Base-by-base conservation (phyloP, 2,888 invertebrate genomes). In the Malacosoma neustria region DNA sequence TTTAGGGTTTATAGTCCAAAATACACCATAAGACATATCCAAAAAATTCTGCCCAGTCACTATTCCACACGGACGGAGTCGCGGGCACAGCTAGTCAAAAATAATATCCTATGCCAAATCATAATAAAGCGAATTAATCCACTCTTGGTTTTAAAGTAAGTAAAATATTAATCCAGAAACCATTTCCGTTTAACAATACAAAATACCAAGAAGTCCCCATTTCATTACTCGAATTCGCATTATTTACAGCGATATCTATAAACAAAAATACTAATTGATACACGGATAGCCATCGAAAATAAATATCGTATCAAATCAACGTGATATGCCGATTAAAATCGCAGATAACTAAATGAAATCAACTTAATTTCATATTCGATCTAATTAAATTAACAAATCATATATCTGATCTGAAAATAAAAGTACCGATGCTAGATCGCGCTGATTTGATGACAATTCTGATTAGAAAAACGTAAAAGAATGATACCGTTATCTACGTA, bases 301-400 rank as follows among this genome's bases (percentile, higher is more conserved):
- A 22, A 22, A 22, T 22, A 22, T 22, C 22, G 22, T 22, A 22
- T 22, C 2, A 7, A 22, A 22, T 22, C 22, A 7, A 9, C 5
- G 34, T 22, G 7, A 29, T 34, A 37, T 31, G 14, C 3, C 14
- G 33, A 11, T 37, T 13, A 11, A 29, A 41, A 42, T 43, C 48
- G 35, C 15, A 32, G 46, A 48, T 45, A 43, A 46, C 34, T 22
- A 35, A n/a, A 4, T 13, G 13, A 33, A 46, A 50, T 48, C 60
- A 44, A 47, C 42, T 51, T 56, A 53, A 52, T 54, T 52, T 54
- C 45, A 46, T 46, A 54, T 56, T 53, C 44, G 53, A 59, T 61
- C 51, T 61, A 59, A 64, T 63, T 64, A 58, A 62, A 52, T 62
- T 59, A 51, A 56, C 57, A 57, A 54, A 51, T 47, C 49, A 42